These are phyloP conservation scores for Meles meles DNA, from an alignment of 2,113 vertebrate genomes.

Conservation along the genomic window DNA sequence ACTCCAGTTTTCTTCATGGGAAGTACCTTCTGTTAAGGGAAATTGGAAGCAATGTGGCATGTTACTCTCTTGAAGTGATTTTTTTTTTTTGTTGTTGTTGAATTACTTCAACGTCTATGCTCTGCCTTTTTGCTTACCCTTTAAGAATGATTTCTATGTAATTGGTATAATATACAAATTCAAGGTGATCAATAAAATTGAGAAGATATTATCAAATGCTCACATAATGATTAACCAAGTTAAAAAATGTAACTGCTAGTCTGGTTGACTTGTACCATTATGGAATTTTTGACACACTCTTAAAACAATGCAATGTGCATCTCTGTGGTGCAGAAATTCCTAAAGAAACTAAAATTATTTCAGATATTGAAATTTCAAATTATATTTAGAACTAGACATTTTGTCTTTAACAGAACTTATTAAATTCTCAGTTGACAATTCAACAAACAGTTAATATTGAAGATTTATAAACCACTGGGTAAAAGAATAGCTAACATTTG, in stretches of 20 bases:
- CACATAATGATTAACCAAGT: not conserved
- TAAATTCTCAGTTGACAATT: constrained; percentile 25
- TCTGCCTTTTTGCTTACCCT: constrained; percentile 23
- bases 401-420: not conserved
- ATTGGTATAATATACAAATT: not conserved
- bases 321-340: not conserved
- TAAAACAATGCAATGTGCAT: not conserved
- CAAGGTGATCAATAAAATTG: not conserved
- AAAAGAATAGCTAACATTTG: not conserved
- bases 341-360: constrained; percentile 15
- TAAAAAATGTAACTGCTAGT: not conserved
- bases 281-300: not conserved
- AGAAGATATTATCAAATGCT: not conserved
- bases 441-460: not conserved
- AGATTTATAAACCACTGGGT: not conserved
- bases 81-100: constrained; percentile 15
- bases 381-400: not conserved
- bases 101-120: not conserved
- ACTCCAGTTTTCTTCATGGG: constrained; percentile 98
- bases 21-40: constrained; percentile 88
- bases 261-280: not conserved
- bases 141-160: constrained; percentile 21
- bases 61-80: constrained; percentile 53
- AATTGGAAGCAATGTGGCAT: constrained; percentile 40
- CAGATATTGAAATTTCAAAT: not conserved